Conservation (phyloP, 2,797 vertebrate genomes). For the Myotis pilosus region DNA sequence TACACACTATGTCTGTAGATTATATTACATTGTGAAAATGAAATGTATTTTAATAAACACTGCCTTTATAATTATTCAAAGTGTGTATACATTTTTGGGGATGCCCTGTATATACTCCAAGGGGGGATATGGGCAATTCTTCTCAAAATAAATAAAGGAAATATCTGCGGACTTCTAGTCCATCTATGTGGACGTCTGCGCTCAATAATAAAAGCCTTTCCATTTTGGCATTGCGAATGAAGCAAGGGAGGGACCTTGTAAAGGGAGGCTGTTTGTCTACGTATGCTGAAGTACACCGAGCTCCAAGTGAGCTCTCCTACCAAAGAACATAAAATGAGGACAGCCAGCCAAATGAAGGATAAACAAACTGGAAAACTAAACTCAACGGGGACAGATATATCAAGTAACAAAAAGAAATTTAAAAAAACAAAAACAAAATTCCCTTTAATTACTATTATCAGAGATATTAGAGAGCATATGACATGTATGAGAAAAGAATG, state of each 20-base stretch:
- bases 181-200: not conserved
- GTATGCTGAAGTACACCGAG: not conserved
- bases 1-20: too few species aligned
- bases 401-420: not conserved
- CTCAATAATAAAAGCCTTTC: not conserved
- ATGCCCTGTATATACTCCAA: not conserved
- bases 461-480: not conserved
- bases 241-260: not conserved
- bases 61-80: too few species aligned
- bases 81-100: too few species aligned
- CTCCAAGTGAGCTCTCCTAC: not conserved
- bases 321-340: not conserved
- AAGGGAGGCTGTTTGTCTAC: not conserved
- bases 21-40: too few species aligned
- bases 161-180: not conserved
- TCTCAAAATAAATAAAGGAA: not conserved
- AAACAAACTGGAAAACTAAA: not conserved
- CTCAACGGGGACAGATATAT: not conserved
- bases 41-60: too few species aligned
- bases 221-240: not conserved
- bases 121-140: not conserved
- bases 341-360: not conserved
- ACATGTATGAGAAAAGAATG: not conserved
- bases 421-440: not conserved
- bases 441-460: not conserved